Evolutionary conservation across 2,113 vertebrate genomes (phyloP).

Genomic region (Poicephalus gulielmi): DNA sequence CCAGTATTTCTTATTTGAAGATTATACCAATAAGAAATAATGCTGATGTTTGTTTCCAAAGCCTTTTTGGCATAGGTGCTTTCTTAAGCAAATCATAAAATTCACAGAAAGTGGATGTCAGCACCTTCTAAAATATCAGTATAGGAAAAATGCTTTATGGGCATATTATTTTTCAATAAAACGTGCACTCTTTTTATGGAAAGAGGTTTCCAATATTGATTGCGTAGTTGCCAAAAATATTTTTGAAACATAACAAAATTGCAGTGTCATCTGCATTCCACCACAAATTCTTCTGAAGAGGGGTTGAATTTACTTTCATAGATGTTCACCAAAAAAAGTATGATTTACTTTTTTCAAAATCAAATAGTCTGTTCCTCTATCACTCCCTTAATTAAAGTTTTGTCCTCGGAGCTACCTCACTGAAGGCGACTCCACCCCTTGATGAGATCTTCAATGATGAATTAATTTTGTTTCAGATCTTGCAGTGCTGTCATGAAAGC

Average conservation of each 20-base stretch:
- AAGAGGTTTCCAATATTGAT: neutral
- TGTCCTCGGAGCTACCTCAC: neutral
- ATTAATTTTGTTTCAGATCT: neutral
- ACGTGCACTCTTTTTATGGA: neutral
- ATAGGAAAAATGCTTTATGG: neutral
- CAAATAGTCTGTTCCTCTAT: neutral
- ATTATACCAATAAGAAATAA: neutral
- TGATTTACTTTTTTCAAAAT: neutral
- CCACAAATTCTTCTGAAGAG: neutral
- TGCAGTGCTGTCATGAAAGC: neutral
- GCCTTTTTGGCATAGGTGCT: neutral
- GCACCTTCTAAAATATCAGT: neutral
- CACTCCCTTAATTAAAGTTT: neutral
- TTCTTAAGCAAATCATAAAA: neutral
- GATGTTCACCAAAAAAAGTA: neutral
- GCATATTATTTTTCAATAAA: neutral
- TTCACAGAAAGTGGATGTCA: neutral
- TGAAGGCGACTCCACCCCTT: neutral
- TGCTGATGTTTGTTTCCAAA: neutral
- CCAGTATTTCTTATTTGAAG: neutral
- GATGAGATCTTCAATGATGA: neutral
- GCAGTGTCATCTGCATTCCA: neutral
- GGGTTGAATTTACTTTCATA: neutral
- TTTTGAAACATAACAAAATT: neutral
- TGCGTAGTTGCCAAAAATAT: neutral